Conservation (phyloP, 2,888 invertebrate genomes). For the Crepidodera aurea region DNA sequence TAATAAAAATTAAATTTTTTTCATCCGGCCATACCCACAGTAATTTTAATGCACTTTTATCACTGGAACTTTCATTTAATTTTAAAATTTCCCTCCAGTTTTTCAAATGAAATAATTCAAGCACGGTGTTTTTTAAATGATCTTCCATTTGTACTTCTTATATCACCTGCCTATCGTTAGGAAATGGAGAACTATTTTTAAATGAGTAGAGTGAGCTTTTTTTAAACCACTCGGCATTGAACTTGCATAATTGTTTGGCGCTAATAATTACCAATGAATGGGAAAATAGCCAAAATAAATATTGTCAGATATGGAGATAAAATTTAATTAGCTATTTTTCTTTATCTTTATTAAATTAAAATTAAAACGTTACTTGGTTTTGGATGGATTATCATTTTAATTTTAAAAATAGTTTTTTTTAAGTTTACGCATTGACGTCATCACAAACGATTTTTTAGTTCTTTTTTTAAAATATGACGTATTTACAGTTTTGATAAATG, state of each 20-base stretch:
- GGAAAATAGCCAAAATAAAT: neutral
- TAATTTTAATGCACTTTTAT: slow-evolving; percentile 57
- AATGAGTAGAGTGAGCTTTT: slow-evolving; percentile 16
- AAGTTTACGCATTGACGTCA: too few species aligned
- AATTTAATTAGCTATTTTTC: too few species aligned
- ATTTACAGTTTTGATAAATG: too few species aligned
- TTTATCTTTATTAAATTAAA: too few species aligned
- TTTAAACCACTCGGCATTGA: slow-evolving; percentile 20
- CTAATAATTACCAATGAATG: neutral
- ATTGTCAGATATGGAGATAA: neutral
- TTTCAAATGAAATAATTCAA: slow-evolving; percentile 59
- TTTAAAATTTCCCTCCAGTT: slow-evolving; percentile 62
- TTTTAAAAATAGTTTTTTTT: too few species aligned
- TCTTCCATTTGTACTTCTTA: slow-evolving; percentile 19
- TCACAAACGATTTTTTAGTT: too few species aligned
- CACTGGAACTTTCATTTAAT: slow-evolving; percentile 63
- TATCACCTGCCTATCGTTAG: neutral
- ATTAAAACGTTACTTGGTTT: too few species aligned
- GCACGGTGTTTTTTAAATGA: slow-evolving; percentile 58
- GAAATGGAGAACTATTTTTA: slow-evolving; percentile 18
- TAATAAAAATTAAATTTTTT: slow-evolving; percentile 69
- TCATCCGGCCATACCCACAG: slow-evolving; percentile 80
- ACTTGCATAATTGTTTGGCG: slow-evolving; percentile 12
- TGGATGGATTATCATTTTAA: too few species aligned
- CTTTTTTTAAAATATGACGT: too few species aligned